phyloP scores from a whole-genome alignment of 92 coral and sea anemone genomes.

The Porites divaricata region DNA sequence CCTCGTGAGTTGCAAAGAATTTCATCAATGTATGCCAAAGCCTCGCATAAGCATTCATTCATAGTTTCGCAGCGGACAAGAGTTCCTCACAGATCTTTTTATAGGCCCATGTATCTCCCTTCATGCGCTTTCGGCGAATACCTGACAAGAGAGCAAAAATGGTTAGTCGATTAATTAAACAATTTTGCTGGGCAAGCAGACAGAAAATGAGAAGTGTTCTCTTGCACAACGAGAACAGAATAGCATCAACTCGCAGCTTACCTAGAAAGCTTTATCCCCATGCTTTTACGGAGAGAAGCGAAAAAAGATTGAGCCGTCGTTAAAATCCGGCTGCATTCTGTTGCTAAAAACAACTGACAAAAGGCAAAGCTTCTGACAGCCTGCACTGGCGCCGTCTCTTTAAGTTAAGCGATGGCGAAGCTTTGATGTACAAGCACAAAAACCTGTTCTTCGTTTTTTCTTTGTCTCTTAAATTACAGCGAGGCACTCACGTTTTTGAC shows the following conservation, averaged over 20 bases:
- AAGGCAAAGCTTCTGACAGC: neutral
- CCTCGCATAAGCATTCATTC: neutral
- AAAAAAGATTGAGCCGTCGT: neutral
- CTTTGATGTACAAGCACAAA: neutral
- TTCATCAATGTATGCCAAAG: neutral
- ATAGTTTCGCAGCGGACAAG: conserved; percentile 86
- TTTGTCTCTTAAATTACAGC: neutral
- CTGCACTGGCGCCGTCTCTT: no score
- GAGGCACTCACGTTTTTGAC: neutral
- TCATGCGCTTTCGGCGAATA: conserved; percentile 95
- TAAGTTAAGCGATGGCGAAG: no score
- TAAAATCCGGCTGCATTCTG: neutral
- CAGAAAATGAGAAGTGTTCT: neutral
- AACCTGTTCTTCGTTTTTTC: neutral
- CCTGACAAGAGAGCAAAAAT: conserved; percentile 46
- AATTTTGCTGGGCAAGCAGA: neutral
- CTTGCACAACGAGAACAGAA: neutral
- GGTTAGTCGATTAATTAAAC: neutral
- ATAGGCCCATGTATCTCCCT: conserved; percentile 99
- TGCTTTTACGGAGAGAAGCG: neutral
- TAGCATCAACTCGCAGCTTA: neutral
- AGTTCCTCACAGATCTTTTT: conserved; percentile 95
- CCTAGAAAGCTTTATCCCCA: neutral
- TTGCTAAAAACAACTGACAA: neutral
- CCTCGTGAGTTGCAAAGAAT: neutral